phyloP scores from a whole-genome alignment of 1,140 invertebrate species.

The Drosophila azteca region DNA sequence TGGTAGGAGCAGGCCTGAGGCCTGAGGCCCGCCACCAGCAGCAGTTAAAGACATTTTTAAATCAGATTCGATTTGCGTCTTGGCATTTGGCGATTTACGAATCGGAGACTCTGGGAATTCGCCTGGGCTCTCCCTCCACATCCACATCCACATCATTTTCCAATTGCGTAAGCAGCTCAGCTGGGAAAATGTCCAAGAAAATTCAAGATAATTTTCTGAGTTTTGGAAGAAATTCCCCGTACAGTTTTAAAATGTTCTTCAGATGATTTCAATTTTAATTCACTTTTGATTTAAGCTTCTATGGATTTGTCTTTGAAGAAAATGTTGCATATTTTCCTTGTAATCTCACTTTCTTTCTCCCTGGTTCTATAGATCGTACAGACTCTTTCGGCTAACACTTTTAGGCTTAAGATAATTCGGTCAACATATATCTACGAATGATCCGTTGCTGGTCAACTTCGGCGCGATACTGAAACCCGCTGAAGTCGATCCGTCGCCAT shows the following conservation, averaged over 20 bases:
- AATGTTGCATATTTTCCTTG: too few species aligned
- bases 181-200: slow-evolving; percentile 3
- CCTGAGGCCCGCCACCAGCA: slow-evolving; percentile 28
- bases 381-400: background rate
- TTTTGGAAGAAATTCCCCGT: background rate
- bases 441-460: slow-evolving; percentile 23
- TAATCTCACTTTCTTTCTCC: too few species aligned
- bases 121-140: background rate
- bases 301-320: too few species aligned
- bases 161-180: slow-evolving; percentile 49
- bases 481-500: slow-evolving; percentile 1
- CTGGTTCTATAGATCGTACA: background rate
- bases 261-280: background rate
- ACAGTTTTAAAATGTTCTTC: background rate
- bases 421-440: background rate
- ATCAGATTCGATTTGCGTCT: slow-evolving; percentile 72
- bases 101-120: slow-evolving; percentile 57
- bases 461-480: slow-evolving; percentile 15
- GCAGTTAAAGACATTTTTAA: slow-evolving; percentile 58
- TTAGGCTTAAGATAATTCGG: background rate
- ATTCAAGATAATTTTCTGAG: slow-evolving; percentile 15
- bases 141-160: slow-evolving; percentile 26
- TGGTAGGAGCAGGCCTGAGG: slow-evolving; percentile 34
- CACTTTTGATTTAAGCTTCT: too few species aligned
- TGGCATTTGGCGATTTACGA: slow-evolving; percentile 48